These are phyloP conservation scores for Babylonia areolata DNA, from an alignment of 1,140 invertebrate genomes.

Conservation along the genomic window DNA sequence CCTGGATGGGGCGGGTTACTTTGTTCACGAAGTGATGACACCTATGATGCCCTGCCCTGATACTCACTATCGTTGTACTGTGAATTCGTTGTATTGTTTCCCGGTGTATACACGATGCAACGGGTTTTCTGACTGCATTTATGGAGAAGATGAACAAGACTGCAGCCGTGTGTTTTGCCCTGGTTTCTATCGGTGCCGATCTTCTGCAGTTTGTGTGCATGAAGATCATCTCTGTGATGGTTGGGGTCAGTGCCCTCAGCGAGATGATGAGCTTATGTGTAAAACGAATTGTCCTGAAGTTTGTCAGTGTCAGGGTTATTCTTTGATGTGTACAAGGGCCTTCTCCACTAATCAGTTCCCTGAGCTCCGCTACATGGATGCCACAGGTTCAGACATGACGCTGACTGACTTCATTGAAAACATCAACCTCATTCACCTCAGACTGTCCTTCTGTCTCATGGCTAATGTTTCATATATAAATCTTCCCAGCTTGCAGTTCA, in stretches of 20 bases:
- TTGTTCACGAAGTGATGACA: too few species aligned
- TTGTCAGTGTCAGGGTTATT: neutral
- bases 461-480: neutral
- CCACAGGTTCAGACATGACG: neutral
- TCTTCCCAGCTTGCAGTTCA: neutral
- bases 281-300: neutral
- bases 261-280: neutral
- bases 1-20: neutral
- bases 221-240: neutral
- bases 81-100: too few species aligned
- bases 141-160: conserved; percentile 1
- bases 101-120: too few species aligned
- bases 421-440: neutral
- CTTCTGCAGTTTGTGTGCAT: neutral
- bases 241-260: neutral
- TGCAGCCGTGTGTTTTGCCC: neutral
- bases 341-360: neutral
- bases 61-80: too few species aligned
- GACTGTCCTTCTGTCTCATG: neutral
- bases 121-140: too few species aligned
- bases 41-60: too few species aligned
- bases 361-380: neutral
- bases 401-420: neutral
- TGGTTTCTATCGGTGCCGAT: neutral
- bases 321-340: neutral